Evolutionary conservation across 2,113 vertebrate species (phyloP).

Genomic region (Gobius niger): DNA sequence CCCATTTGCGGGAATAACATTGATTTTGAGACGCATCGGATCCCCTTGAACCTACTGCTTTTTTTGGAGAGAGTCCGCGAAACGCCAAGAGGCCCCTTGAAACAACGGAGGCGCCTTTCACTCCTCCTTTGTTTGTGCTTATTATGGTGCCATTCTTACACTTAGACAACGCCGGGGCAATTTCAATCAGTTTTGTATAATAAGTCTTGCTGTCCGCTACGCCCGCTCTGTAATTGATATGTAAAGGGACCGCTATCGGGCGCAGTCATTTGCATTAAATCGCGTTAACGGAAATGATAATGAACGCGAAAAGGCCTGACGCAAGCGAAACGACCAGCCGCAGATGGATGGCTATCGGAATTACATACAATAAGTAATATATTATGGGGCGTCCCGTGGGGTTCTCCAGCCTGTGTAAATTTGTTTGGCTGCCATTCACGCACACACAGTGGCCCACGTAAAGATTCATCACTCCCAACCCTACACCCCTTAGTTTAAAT

Average conservation of each 20-base stretch:
- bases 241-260: conserved; percentile 67
- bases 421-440: conserved; percentile 51
- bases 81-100: conserved; percentile 39
- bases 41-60: conserved; percentile 49
- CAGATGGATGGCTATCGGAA: conserved; percentile 75
- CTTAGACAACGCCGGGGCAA: conserved; percentile 62
- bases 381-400: conserved; percentile 64
- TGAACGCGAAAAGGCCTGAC: conserved; percentile 75
- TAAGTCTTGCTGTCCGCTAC: conserved; percentile 64
- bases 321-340: conserved; percentile 70
- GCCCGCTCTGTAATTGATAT: conserved; percentile 78
- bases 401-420: conserved; percentile 40
- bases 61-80: conserved; percentile 27
- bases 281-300: conserved; percentile 80
- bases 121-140: conserved; percentile 27
- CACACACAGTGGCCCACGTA: conserved; percentile 22
- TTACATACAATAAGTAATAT: conserved; percentile 78
- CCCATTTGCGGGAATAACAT: conserved; percentile 58
- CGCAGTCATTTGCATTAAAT: conserved; percentile 80
- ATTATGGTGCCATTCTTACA: conserved; percentile 28
- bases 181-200: conserved; percentile 72
- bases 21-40: conserved; percentile 51
- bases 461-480: conserved; percentile 23
- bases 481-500: conserved; percentile 16
- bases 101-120: conserved; percentile 40